Evolutionary conservation across 2,113 vertebrate species (phyloP).

Genomic region (Mormyrus lacerda): DNA sequence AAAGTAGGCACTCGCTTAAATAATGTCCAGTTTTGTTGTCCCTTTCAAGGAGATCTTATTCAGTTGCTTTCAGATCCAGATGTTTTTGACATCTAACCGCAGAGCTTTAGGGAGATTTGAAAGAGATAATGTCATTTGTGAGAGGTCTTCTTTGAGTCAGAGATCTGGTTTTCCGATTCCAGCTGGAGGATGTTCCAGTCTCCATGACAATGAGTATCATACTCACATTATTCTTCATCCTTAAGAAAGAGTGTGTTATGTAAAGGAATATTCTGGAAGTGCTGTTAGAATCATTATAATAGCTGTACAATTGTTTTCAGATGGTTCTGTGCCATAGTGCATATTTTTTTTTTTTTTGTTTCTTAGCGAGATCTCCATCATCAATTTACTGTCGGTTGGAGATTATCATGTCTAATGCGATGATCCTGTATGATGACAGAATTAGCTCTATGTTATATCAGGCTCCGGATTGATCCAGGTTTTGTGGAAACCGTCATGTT

Average conservation of each 20-base stretch:
- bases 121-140: not conserved
- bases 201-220: not conserved
- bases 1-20: not conserved
- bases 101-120: not conserved
- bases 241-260: not conserved
- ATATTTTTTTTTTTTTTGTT: not conserved
- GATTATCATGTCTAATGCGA: not conserved
- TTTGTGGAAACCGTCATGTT: not conserved
- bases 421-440: not conserved
- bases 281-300: not conserved
- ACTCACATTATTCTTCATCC: not conserved
- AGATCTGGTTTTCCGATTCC: not conserved
- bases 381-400: not conserved
- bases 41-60: not conserved
- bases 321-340: not conserved
- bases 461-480: not conserved
- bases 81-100: not conserved
- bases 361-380: not conserved
- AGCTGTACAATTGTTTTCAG: not conserved
- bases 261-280: not conserved
- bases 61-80: not conserved
- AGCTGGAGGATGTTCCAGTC: not conserved
- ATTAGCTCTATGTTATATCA: not conserved
- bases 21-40: not conserved
- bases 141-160: constrained; percentile 2